A percentile compares a stretch with the other conserved stretches of the same genome.
Evolutionary conservation across 2,888 invertebrate species (phyloP).

Genomic region (Cyaniris semiargus): DNA sequence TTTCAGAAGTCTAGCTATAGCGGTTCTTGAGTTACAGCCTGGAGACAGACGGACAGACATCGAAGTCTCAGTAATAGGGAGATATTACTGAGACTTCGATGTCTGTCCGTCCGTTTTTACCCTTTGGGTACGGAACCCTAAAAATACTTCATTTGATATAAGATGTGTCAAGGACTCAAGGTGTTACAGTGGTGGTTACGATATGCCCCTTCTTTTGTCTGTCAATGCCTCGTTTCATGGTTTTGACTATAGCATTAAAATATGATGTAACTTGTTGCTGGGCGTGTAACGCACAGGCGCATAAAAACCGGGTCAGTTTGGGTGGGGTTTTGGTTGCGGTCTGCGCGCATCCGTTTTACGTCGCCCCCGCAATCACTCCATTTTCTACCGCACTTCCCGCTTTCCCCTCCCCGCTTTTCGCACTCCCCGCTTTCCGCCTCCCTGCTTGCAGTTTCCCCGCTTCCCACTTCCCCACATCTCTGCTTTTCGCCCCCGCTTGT

Average conservation of each 20-base stretch:
- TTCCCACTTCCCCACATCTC: not conserved
- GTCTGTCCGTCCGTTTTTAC: no score
- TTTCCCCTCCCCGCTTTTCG: not conserved
- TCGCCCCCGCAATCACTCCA: not conserved
- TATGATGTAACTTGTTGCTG: not conserved
- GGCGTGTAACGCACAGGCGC: constrained; percentile 9
- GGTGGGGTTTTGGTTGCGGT: not conserved
- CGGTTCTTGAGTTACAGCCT: no score
- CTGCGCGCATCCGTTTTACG: not conserved
- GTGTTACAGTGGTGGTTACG: no score
- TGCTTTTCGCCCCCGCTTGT: not conserved
- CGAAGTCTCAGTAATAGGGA: no score
- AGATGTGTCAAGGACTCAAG: not conserved
- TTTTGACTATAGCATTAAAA: not conserved
- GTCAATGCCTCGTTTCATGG: not conserved
- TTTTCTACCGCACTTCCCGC: not conserved
- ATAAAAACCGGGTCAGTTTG: not conserved
- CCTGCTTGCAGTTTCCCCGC: not conserved
- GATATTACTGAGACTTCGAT: no score
- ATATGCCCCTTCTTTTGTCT: not conserved
- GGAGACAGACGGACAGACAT: no score
- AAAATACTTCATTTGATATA: no score
- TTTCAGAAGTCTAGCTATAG: no score
- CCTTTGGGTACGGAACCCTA: no score
- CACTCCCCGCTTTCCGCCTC: not conserved